Percentiles rank a stretch among this genome's conserved stretches.
Conservation (phyloP, 2,888 invertebrate species). For the Crematogaster levior region DNA sequence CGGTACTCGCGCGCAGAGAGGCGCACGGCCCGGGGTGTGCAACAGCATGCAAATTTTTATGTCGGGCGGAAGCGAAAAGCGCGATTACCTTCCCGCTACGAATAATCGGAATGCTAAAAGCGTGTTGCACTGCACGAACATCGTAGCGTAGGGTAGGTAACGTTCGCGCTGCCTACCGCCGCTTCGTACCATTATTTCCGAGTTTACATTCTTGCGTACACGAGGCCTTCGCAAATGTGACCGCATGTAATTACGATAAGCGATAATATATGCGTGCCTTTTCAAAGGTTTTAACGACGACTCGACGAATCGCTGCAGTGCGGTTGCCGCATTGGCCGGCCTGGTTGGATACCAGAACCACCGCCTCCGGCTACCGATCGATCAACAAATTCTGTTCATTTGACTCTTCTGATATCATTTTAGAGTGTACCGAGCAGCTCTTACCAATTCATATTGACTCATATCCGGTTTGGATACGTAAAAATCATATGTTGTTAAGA, state of each 20-base stretch:
- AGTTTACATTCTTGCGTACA: constrained; percentile 51
- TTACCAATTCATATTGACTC: neutral
- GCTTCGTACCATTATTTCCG: constrained; percentile 20
- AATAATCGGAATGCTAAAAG: constrained; percentile 55
- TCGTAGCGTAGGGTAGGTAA: neutral
- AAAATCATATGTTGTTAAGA: neutral
- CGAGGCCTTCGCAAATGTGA: neutral
- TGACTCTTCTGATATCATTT: constrained; percentile 20
- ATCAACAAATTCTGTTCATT: constrained; percentile 40
- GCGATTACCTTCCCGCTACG: constrained; percentile 48
- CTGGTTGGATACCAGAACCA: constrained; percentile 26
- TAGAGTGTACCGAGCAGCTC: neutral
- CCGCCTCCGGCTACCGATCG: constrained; percentile 13
- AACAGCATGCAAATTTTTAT: constrained; percentile 54
- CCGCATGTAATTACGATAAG: constrained; percentile 62
- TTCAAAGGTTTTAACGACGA: constrained; percentile 49
- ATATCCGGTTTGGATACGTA: neutral
- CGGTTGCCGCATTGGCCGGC: constrained; percentile 50
- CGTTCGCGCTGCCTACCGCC: constrained; percentile 17
- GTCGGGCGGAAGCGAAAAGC: constrained; percentile 34
- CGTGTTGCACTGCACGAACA: constrained; percentile 38
- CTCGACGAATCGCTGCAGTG: constrained; percentile 61
- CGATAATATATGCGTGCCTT: constrained; percentile 64
- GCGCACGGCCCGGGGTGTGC: constrained; percentile 11
- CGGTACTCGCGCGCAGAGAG: neutral